Base-by-base conservation (phyloP, 2,888 invertebrate species). In the Sinodicranocentrus sp. region DNA sequence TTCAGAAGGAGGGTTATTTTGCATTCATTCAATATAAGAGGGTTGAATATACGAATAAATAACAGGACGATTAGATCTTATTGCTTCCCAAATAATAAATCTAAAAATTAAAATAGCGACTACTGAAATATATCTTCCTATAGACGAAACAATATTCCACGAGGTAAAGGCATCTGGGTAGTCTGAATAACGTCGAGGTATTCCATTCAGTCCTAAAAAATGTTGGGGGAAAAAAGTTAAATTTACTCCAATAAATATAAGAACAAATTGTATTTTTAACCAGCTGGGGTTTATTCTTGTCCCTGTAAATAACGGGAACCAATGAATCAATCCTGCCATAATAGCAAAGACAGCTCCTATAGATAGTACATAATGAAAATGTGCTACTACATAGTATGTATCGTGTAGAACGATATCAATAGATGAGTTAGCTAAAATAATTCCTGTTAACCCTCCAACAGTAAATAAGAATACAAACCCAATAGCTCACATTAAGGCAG, bases 371-470 rank as follows among this genome's bases (percentile, higher is more conserved):
- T 95, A 95, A 90, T 95, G 95, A 89, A 95, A 96, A 90, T 95
- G 95, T 2, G 94, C 95, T 43, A 95, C 95, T 70, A 95, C 95
- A 92, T 95, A 96, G 90, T 95, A 95, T n/a, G 95, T 95, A 90
- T 95, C 95, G 91, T 95, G 95, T 13, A 95, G 86, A 84, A 94
- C 92, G 91, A 95, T 93, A 92, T 95, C 95, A 91, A 95, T 92
- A 15, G 94, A 94, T 28, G 95, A 94, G 90, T 95, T 95, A 83
- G 95, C 93, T 91, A 94, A 90, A 88, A 95, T 88, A 48, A 91
- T 88, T 52, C 90, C 90, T 15, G 94, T 94, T 91, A 94, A 90
- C 85, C 95, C 95, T 15, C 95, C 95, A 21, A 95, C 91, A 8
- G 95, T 95, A 91, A 95, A 95, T 92, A 95, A 90, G 90, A 95